These are phyloP conservation scores for Sclerodermus sp. DNA, from an alignment of 2,888 invertebrate genomes.

Conservation along the genomic window DNA sequence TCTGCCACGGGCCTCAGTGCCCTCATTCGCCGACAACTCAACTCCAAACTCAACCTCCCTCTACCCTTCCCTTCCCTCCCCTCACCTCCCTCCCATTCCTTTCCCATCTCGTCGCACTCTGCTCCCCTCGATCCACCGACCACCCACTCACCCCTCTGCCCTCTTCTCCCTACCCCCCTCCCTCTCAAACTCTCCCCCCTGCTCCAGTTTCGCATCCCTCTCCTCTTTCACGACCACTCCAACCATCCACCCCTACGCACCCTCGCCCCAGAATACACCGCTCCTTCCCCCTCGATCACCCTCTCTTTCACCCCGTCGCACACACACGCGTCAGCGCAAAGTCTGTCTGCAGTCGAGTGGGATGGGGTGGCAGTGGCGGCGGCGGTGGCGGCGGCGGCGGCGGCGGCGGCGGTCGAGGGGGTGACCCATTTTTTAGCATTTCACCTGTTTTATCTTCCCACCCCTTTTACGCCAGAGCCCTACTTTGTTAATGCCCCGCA, in stretches of 20 bases:
- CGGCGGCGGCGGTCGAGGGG: constrained; percentile 13
- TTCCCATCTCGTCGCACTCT: constrained; percentile 18
- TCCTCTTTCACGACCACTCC: constrained; percentile 6
- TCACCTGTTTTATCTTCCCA: constrained; percentile 41
- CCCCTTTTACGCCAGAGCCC: constrained; percentile 39
- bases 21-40: constrained; percentile 49
- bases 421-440: constrained; percentile 42
- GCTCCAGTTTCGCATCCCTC: constrained; percentile 4
- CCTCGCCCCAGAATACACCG: too few species aligned
- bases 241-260: constrained; percentile 15
- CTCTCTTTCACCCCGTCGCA: too few species aligned
- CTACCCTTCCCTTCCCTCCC: constrained; percentile 22
- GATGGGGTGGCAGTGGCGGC: too few species aligned
- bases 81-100: constrained; percentile 6
- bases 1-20: constrained; percentile 50
- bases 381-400: too few species aligned
- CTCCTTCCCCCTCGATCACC: too few species aligned
- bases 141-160: constrained; percentile 1
- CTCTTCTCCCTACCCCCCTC: constrained; percentile 1
- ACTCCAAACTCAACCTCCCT: constrained; percentile 30
- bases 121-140: constrained; percentile 8
- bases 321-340: too few species aligned
- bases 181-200: constrained; percentile 6
- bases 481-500: constrained; percentile 35
- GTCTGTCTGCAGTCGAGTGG: too few species aligned